These are phyloP conservation scores for Polia nebulosa DNA, from an alignment of 2,888 invertebrate species.

Conservation along the genomic window DNA sequence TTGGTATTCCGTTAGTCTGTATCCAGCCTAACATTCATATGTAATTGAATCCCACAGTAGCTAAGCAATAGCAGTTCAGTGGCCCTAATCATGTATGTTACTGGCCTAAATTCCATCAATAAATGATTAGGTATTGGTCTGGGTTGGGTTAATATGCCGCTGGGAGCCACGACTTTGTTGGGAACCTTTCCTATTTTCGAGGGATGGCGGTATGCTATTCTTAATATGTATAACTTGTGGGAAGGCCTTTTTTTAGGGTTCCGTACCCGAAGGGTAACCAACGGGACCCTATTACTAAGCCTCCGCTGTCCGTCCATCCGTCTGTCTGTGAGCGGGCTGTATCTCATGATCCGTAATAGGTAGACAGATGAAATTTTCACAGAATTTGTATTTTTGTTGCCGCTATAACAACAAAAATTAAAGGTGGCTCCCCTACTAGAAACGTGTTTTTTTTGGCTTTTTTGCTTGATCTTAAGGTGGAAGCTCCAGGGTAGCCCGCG, in stretches of 20 bases:
- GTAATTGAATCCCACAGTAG: conserved; percentile 58
- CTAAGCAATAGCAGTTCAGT: conserved; percentile 59
- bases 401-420: no score
- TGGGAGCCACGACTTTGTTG: conserved; percentile 21
- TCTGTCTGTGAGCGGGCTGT: no score
- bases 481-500: no score
- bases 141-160: conserved; percentile 34
- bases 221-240: neutral
- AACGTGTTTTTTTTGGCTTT: no score
- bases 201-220: neutral
- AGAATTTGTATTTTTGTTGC: no score
- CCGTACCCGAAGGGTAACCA: no score
- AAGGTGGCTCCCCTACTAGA: no score
- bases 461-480: no score
- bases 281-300: no score
- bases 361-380: no score
- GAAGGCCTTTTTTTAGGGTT: neutral
- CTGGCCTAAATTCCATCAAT: conserved; percentile 62
- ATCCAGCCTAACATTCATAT: conserved; percentile 38
- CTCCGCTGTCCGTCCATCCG: no score
- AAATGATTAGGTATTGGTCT: conserved; percentile 53
- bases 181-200: conserved; percentile 4
- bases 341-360: no score
- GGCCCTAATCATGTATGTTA: conserved; percentile 56
- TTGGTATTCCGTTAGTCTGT: conserved; percentile 21